Base-by-base conservation (phyloP, 2,797 vertebrate genomes). In the Ctenopoma multispine region DNA sequence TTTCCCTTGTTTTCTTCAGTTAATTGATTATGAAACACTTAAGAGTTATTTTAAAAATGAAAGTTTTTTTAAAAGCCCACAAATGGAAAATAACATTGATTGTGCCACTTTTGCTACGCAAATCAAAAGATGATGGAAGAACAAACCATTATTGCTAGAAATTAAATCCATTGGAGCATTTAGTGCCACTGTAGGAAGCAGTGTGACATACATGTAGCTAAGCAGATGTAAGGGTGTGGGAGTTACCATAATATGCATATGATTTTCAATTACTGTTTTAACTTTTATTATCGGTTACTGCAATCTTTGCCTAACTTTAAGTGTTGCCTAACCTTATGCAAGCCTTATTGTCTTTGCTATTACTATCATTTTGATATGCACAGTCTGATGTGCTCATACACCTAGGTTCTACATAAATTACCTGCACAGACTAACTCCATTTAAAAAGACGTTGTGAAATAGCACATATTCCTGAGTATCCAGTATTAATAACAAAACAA, bases 21-120 rank as follows among this genome's bases (percentile, higher is more conserved):
- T 75, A 69, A 75, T 81, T 78, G 47, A 79, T 81, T 70, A 48
- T 68, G 40, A 78, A 82, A 75, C 44, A 74, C 49, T 78, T 66
- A 55, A 34, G 14, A 71, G 41, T 7, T 64, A 48, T 31, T 51
- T 77, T 11, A 59, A 47, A 58, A 77, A 55, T 51, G 4, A 4
- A 49, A 36, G 27, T 20, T 18, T 70, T 73, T 49, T 69, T 60
- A 27, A 63, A 79, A 82, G 18, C 17, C 20, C 24, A 24, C 0
- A 11, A 49, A 68, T 4, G 51, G 38, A 57, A 67, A 58, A 50
- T 61, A 10, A 54, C 53, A 12, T 49, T 69, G 40, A 70, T 72
- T 51, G 21, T 54, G 11, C 13, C 14, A 6, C 46, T 51, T 24
- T 31, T 56, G 14, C 12, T 6, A 17, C 7, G 29, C 15, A 34